Conservation (phyloP, 2,113 vertebrate species). For the Sturnus vulgaris region DNA sequence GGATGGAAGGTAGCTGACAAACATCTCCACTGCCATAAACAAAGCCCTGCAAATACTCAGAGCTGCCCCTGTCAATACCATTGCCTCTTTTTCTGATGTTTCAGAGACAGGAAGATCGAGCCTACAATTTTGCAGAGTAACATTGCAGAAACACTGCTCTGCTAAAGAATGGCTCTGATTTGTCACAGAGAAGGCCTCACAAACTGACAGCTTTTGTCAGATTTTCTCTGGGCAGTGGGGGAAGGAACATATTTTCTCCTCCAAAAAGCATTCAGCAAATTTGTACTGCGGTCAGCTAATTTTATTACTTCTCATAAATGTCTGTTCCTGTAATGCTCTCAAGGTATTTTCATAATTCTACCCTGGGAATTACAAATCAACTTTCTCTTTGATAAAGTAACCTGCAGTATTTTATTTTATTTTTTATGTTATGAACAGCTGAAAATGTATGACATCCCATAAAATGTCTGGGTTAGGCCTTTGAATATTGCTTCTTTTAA, state of each 20-base stretch:
- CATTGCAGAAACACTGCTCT: background rate
- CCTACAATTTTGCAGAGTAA: background rate
- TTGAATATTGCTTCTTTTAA: conserved; percentile 57
- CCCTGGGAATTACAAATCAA: conserved; percentile 64
- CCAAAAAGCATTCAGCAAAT: conserved; percentile 61
- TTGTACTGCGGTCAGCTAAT: conserved; percentile 68
- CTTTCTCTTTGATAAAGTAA: conserved; percentile 64
- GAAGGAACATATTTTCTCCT: conserved; percentile 52
- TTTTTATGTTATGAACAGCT: conserved; percentile 67
- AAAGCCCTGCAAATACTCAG: background rate
- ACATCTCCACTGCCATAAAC: background rate
- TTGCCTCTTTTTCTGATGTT: background rate
- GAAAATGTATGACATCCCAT: conserved; percentile 65
- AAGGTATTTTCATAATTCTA: conserved; percentile 67
- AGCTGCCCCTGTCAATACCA: background rate
- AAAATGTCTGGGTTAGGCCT: conserved; percentile 63
- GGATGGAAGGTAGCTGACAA: background rate
- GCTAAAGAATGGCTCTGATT: conserved; percentile 3
- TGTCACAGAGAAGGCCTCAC: background rate
- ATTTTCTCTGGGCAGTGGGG: conserved; percentile 27
- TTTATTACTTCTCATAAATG: conserved; percentile 69
- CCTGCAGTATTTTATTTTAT: conserved; percentile 65
- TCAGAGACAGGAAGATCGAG: background rate
- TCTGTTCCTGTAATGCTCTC: conserved; percentile 64
- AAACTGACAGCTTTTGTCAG: conserved; percentile 10